phyloP scores from a whole-genome alignment of 2,797 vertebrate species.

The Bovichtus diacanthus region DNA sequence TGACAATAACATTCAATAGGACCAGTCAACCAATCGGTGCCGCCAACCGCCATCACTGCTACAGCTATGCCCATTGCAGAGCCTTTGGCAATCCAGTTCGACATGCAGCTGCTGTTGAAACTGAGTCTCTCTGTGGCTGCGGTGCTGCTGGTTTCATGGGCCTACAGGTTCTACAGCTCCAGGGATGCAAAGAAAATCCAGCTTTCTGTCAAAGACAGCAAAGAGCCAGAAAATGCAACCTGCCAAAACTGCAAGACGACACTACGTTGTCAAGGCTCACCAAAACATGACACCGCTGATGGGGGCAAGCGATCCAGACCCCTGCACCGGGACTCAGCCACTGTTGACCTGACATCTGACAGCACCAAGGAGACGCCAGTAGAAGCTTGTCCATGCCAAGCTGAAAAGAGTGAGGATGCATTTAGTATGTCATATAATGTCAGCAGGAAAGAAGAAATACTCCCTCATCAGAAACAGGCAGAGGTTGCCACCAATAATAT shows the following conservation, averaged over 20 bases:
- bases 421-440: background rate
- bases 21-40: conserved; percentile 58
- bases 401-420: conserved; percentile 37
- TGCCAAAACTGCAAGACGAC: conserved; percentile 54
- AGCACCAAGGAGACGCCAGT: conserved; percentile 6
- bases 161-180: conserved; percentile 88
- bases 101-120: conserved; percentile 91
- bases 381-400: background rate
- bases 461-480: background rate
- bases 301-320: background rate
- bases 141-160: conserved; percentile 88
- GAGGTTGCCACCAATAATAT: conserved; percentile 46
- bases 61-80: conserved; percentile 82
- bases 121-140: conserved; percentile 87
- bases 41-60: conserved; percentile 22
- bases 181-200: conserved; percentile 61
- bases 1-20: conserved; percentile 62
- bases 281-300: conserved; percentile 17
- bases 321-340: background rate
- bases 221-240: conserved; percentile 42
- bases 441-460: conserved; percentile 32
- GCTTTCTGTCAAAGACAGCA: conserved; percentile 15
- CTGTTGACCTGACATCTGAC: conserved; percentile 45
- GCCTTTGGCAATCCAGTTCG: conserved; percentile 82
- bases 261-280: conserved; percentile 18